Percentiles rank a stretch among this genome's conserved stretches.
phyloP scores from a whole-genome alignment of 2,113 vertebrate species.

The Typhlomys cinereus region DNA sequence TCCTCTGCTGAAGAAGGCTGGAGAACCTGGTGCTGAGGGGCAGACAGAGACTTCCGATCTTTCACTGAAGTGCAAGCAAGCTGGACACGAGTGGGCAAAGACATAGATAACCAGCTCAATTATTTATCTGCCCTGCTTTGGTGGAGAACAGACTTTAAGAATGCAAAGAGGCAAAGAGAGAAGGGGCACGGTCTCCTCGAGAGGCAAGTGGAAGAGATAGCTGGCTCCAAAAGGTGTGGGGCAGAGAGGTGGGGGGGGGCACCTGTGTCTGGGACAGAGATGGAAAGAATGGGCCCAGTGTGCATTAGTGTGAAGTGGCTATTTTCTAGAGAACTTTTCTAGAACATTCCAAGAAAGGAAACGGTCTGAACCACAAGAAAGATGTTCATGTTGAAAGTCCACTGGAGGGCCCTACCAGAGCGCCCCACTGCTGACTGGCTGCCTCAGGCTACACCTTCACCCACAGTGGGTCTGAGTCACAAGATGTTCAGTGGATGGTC shows the following conservation, averaged over 20 bases:
- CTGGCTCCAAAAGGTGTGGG: neutral
- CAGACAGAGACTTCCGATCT: neutral
- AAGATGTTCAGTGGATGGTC: neutral
- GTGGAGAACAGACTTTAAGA: neutral
- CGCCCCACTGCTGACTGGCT: too few species aligned
- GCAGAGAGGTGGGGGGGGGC: too few species aligned
- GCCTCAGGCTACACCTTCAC: neutral
- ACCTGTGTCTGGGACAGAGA: accelerated
- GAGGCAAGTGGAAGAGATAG: neutral
- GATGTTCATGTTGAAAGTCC: too few species aligned
- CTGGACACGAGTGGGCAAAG: neutral
- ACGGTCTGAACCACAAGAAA: neutral
- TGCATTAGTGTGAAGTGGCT: accelerated
- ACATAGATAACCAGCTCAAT: neutral
- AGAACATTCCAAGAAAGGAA: neutral
- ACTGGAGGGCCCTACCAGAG: neutral
- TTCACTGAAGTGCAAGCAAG: neutral
- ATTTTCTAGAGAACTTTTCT: neutral
- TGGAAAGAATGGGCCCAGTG: neutral
- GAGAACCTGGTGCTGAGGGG: accelerated
- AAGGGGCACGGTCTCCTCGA: too few species aligned
- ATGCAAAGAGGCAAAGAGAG: neutral
- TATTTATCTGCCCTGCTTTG: neutral
- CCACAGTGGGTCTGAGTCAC: neutral
- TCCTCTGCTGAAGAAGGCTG: too few species aligned